These are phyloP conservation scores for Mormoops blainvillei DNA, from an alignment of 2,113 vertebrate genomes.

Conservation along the genomic window DNA sequence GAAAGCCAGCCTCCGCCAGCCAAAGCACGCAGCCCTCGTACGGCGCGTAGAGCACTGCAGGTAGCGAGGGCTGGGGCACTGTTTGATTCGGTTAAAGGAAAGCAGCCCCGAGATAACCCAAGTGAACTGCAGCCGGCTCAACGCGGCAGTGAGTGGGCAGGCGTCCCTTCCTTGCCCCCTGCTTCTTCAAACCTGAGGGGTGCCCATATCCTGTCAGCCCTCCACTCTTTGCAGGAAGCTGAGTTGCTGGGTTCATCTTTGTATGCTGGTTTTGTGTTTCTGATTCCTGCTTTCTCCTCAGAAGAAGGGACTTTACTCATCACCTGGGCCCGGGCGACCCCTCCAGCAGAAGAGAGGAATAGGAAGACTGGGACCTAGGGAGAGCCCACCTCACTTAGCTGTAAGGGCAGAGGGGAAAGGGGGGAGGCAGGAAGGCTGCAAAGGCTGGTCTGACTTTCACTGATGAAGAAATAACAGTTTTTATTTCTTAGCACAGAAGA, in stretches of 20 bases:
- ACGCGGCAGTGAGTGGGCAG: not conserved
- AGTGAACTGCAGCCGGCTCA: rapidly evolving
- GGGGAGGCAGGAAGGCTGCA: not conserved
- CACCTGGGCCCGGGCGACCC: not conserved
- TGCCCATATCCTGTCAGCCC: not conserved
- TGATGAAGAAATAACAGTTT: not conserved
- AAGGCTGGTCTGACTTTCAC: not conserved
- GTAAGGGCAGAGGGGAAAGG: not conserved
- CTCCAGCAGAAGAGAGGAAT: not conserved
- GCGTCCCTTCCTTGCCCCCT: not conserved
- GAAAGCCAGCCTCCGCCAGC: not conserved
- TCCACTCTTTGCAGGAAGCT: not conserved
- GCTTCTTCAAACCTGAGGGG: no score
- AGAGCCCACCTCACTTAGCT: not conserved
- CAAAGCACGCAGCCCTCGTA: not conserved
- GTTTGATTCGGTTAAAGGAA: not conserved
- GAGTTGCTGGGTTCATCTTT: not conserved
- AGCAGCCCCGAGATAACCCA: not conserved
- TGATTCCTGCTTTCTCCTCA: not conserved
- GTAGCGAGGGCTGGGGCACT: not conserved
- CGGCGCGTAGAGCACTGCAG: not conserved
- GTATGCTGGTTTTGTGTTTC: not conserved
- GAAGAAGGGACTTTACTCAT: not conserved
- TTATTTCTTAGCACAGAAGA: not conserved
- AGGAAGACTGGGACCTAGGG: not conserved